Conservation (phyloP, 2,113 vertebrate species). For the Carettochelys insculpta region DNA sequence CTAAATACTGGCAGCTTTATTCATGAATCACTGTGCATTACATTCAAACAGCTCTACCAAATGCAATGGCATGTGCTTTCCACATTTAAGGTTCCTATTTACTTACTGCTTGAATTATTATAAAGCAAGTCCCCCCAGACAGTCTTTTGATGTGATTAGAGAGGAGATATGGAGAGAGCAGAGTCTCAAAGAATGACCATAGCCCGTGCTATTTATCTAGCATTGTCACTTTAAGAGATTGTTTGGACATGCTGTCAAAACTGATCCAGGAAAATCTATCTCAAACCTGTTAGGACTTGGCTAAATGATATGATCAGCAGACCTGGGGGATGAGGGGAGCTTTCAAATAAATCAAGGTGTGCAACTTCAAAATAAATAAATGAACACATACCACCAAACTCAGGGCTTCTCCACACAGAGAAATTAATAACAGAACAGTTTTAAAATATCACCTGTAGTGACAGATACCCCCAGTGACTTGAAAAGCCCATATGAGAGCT, state of each 20-base stretch:
- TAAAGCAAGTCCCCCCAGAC: neutral
- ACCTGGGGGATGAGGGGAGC: neutral
- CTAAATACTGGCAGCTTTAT: neutral
- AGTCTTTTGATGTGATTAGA: conserved; percentile 38
- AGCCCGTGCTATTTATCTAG: neutral
- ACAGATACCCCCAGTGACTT: neutral
- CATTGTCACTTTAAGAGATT: conserved; percentile 15
- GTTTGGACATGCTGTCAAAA: conserved; percentile 51
- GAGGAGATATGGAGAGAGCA: conserved; percentile 1
- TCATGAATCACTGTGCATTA: accelerated
- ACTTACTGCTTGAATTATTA: neutral
- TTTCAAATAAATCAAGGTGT: neutral
- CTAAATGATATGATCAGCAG: conserved; percentile 29
- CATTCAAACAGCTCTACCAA: neutral
- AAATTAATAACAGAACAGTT: neutral
- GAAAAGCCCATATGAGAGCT: neutral
- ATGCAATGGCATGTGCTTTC: neutral
- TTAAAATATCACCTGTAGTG: neutral
- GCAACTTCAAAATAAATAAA: neutral
- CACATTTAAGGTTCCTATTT: neutral
- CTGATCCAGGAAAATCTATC: conserved; percentile 17
- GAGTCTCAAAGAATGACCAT: neutral
- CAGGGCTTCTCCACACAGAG: neutral
- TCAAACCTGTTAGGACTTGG: neutral
- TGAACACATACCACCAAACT: neutral